These are phyloP conservation scores for Pseudeuparius sepicola DNA, from an alignment of 2,888 invertebrate species.

Conservation along the genomic window DNA sequence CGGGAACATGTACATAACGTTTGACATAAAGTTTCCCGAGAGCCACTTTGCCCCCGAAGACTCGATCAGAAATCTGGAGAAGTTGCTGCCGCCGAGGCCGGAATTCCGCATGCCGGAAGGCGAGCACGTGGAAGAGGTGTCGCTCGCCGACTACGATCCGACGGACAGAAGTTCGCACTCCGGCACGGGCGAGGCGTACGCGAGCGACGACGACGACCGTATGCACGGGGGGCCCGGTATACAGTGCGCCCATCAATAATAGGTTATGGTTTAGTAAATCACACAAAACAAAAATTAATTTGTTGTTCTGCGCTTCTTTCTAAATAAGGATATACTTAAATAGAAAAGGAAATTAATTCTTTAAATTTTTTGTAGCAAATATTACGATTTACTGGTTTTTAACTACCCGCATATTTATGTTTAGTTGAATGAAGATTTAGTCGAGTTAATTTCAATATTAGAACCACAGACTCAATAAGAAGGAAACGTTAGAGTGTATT, in stretches of 20 bases:
- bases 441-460: too few relatives aligned
- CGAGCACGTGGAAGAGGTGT: slow-evolving; percentile 80
- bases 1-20: slow-evolving; percentile 79
- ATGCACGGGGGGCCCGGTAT: slow-evolving; percentile 47
- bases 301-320: slow-evolving; percentile 36
- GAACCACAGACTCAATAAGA: too few relatives aligned
- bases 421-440: too few relatives aligned
- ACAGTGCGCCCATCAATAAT: slow-evolving; percentile 78
- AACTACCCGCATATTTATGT: too few relatives aligned
- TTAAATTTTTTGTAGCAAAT: too few relatives aligned
- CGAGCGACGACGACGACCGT: slow-evolving; percentile 57
- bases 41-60: slow-evolving; percentile 65
- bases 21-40: slow-evolving; percentile 77
- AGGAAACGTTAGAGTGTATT: too few relatives aligned
- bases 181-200: slow-evolving; percentile 58
- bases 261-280: too few relatives aligned
- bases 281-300: slow-evolving; percentile 23
- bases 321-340: slow-evolving; percentile 36
- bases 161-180: slow-evolving; percentile 43
- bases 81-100: slow-evolving; percentile 62
- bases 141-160: slow-evolving; percentile 64
- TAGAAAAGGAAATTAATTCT: too few relatives aligned
- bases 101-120: slow-evolving; percentile 61
- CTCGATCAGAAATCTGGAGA: slow-evolving; percentile 59
- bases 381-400: too few relatives aligned